These are phyloP conservation scores for Desoria tigrina DNA, from an alignment of 2,888 invertebrate genomes.

Conservation along the genomic window DNA sequence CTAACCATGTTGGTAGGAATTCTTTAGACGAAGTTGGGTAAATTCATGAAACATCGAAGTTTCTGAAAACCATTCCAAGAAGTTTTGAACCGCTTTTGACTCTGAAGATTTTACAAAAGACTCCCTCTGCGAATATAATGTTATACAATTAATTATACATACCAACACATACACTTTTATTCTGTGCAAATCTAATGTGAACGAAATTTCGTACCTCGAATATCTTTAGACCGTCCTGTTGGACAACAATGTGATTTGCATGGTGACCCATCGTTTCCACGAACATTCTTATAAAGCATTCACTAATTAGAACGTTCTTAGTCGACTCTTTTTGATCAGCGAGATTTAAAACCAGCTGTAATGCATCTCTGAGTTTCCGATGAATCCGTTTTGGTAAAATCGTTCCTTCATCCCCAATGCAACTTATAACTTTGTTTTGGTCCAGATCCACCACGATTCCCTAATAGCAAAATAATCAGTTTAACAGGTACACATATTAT, in stretches of 20 bases:
- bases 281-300: slow-evolving; percentile 73
- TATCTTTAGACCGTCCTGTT: slow-evolving; percentile 57
- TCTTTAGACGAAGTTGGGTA: slow-evolving; percentile 61
- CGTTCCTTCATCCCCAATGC: slow-evolving; percentile 74
- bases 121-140: slow-evolving; percentile 66
- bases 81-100: slow-evolving; percentile 69
- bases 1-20: slow-evolving; percentile 55
- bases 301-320: slow-evolving; percentile 73
- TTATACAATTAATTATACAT: too few species aligned
- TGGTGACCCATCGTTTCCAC: slow-evolving; percentile 75
- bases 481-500: too few species aligned
- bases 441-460: slow-evolving; percentile 76
- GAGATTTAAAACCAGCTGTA: slow-evolving; percentile 58
- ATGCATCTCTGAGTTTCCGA: slow-evolving; percentile 67
- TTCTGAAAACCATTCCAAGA: slow-evolving; percentile 83
- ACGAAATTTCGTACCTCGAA: slow-evolving; percentile 57
- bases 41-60: slow-evolving; percentile 83
- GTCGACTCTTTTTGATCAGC: slow-evolving; percentile 61
- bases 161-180: not conserved
- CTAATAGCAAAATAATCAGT: slow-evolving; percentile 61
- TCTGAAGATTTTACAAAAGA: slow-evolving; percentile 67
- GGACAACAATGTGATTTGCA: slow-evolving; percentile 62
- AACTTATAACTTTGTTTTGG: slow-evolving; percentile 61
- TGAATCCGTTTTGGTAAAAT: slow-evolving; percentile 71
- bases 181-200: not conserved